Evolutionary conservation across 2,888 invertebrate genomes (phyloP), one percentile per base, ranked within the genome.

Genomic region (Acleris holmiana): DNA sequence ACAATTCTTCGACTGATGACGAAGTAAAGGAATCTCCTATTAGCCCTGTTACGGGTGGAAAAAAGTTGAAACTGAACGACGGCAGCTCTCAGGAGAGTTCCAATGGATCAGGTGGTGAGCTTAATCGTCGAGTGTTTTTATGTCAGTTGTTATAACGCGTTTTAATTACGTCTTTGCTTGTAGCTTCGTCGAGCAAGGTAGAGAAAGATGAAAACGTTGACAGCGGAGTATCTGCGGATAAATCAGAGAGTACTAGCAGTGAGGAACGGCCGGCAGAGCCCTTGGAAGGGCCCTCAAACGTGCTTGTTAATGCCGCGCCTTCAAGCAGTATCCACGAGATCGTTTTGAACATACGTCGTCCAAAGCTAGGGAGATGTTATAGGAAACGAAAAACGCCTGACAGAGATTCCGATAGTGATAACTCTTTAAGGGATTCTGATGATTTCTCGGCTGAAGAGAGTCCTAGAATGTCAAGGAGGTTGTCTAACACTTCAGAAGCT

Each of bases 161-260:
- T 48, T 64, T 46, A 61, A 47, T 61, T 61, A 66, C 61, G 63
- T 57, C 61, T 67, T 67, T 67, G 64, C 76, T 71, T 80, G 74
- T 64, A 77, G 79, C 70, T 56, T 75, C 82, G 40, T 70, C 76
- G 63, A 82, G 74, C 73, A 83, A 80, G 72, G 61, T 41, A 25
- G 71, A 77, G 46, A 78, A 80, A 64, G 87, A 91, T 67, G 91
- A 91, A 59, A 91, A 89, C 79, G 84, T 82, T 21, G 92, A 93
- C 61, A 93, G 92, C 72, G 93, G 91, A 6, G 81, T 92, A 23
- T 89, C 88, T 5, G 89, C 86, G 3, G 93, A 91, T 69, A 92
- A 91, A 68, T 91, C 91, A n/a, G 93, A 91, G 71, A 90, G 89
- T 68, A 88, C 88, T 0, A 88, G 87, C 68, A 92, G 89, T 59